Base-by-base conservation (phyloP, 2,888 invertebrate genomes). In the Eucera pruinosa region DNA sequence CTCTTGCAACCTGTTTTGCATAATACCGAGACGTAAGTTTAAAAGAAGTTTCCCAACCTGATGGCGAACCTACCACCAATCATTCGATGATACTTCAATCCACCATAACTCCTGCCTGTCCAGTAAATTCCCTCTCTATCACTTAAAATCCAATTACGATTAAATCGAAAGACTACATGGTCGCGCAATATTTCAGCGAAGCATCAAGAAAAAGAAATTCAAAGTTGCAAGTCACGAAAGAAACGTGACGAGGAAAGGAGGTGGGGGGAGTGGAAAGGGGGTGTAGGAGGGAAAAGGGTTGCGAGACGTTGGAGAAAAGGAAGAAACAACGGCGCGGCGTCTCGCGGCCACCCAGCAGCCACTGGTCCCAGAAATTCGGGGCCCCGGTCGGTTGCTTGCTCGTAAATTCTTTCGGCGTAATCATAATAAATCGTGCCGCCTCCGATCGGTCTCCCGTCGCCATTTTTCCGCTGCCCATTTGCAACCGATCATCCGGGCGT, bases 401-500 rank as follows among this genome's bases (percentile, higher is more conserved):
- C 69, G 73, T 73, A 73, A 73, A 72, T 76, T 76, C 76, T 55
- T 67, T 73, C 66, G 45, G 36, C 57, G 70, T 67, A 75, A 78
- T 74, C 69, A 78, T 69, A 75, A 78, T 78, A 78, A 78, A 78
- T 78, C 65, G 45, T 52, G 57, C 52, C 69, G 69, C 60, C 65
- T 75, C 60, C 75, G 69, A 66, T 69, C 69, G 68, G 75, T 61
- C 61, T 72, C 65, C 65, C 65, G 65, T 72, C 77, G 61, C 60
- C 60, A 57, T 67, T 58, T 67, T 66, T 74, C 67, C 52, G 47
- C 65, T 62, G 50, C 69, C 73, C 79, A 68, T 76, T 73, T 77
- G 75, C 80, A 72, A 68, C 69, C 80, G 76, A 75, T 80, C 74
- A 78, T 80, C 76, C 76, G 64, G 68, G 67, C 66, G 76, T 76